phyloP scores from a whole-genome alignment of 2,888 invertebrate species.

The Dexiosoma caninum region DNA sequence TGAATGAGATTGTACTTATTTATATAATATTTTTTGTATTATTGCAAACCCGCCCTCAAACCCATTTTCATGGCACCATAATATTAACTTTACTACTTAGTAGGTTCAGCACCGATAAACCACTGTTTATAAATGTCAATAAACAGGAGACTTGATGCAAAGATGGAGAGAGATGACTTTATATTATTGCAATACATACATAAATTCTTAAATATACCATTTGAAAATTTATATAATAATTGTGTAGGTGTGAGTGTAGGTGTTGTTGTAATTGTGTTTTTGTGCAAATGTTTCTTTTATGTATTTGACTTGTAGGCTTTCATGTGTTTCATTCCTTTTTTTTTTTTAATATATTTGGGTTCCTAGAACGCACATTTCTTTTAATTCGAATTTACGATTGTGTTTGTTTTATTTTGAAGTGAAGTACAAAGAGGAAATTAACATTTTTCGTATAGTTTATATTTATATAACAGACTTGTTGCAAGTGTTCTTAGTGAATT shows the following conservation, averaged over 20 bases:
- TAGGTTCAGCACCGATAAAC: slow-evolving; percentile 51
- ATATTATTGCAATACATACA: neutral
- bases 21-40: neutral
- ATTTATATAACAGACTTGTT: neutral
- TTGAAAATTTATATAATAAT: slow-evolving; percentile 17
- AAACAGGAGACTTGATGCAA: slow-evolving; percentile 6
- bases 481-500: neutral
- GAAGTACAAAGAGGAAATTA: slow-evolving; percentile 43
- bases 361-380: too few species aligned
- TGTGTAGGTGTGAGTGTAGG: neutral
- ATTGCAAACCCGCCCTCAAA: neutral
- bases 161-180: neutral
- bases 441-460: slow-evolving; percentile 7
- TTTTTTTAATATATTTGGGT: neutral
- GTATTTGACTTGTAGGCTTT: slow-evolving; percentile 28
- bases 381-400: too few species aligned
- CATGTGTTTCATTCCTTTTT: too few species aligned
- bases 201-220: slow-evolving; percentile 24
- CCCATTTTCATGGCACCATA: neutral
- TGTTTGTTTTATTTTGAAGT: too few species aligned
- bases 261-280: neutral
- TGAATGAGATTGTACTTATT: neutral
- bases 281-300: slow-evolving; percentile 15
- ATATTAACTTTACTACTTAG: slow-evolving; percentile 41
- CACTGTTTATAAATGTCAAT: slow-evolving; percentile 52